Conservation (phyloP, 1,140 invertebrate species). For the Diorhabda sublineata region DNA sequence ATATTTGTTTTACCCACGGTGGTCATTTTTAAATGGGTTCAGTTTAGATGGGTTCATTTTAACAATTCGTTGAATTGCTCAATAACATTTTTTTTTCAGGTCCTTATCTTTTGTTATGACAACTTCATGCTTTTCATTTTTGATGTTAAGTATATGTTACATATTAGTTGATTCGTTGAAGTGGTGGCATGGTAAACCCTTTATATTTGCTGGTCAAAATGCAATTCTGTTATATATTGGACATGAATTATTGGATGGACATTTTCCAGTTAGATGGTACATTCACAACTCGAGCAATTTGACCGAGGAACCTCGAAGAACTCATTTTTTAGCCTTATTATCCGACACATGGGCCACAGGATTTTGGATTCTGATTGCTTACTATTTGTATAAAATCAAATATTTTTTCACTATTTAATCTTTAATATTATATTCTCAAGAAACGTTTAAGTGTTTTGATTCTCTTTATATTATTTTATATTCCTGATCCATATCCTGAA, state of each 20-base stretch:
- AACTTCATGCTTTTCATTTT: slow-evolving; percentile 69
- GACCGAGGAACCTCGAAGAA: slow-evolving; percentile 56
- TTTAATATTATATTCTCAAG: no score
- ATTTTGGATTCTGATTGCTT: slow-evolving; percentile 75
- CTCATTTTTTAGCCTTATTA: slow-evolving; percentile 64
- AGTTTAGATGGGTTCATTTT: no score
- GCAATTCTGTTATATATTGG: slow-evolving; percentile 83
- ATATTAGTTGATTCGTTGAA: slow-evolving; percentile 72
- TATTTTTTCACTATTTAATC: slow-evolving; percentile 64
- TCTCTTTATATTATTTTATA: no score
- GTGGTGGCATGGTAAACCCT: slow-evolving; percentile 79
- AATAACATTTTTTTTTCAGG: slow-evolving; percentile 32
- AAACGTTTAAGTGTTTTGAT: no score
- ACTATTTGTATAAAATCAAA: slow-evolving; percentile 62
- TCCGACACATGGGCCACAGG: slow-evolving; percentile 74
- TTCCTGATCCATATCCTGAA: no score
- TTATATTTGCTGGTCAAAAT: slow-evolving; percentile 81
- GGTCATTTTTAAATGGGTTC: no score
- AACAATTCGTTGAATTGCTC: not conserved
- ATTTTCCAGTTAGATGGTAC: slow-evolving; percentile 36
- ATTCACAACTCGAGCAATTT: slow-evolving; percentile 20
- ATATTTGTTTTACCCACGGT: no score
- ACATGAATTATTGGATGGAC: slow-evolving; percentile 56
- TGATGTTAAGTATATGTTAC: slow-evolving; percentile 71
- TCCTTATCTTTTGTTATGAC: slow-evolving; percentile 80